A percentile compares a stretch with the other conserved stretches of the same genome.
phyloP scores from a whole-genome alignment of 2,797 vertebrate species.

The Capromys pilorides region DNA sequence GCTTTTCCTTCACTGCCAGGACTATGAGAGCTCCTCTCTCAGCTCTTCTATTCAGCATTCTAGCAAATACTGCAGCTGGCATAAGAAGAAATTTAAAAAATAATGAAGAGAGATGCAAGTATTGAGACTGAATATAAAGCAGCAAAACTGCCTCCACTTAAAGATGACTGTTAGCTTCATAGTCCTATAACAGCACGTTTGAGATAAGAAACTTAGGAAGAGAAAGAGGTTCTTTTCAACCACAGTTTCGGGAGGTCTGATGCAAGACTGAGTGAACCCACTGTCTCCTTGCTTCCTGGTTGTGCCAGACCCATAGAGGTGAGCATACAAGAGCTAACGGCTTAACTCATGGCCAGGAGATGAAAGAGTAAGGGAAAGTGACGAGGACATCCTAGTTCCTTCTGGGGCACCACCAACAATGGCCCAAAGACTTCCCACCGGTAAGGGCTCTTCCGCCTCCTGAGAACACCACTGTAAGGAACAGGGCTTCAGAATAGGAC shows the following conservation, averaged over 20 bases:
- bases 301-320: too few relatives aligned
- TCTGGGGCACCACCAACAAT: background rate
- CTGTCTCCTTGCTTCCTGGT: background rate
- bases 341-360: background rate
- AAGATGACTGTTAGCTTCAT: background rate
- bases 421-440: background rate
- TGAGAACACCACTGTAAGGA: background rate
- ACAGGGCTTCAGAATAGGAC: background rate
- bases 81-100: background rate
- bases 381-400: background rate
- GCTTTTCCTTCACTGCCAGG: background rate
- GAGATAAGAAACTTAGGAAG: background rate
- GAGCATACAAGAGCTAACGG: background rate
- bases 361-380: background rate
- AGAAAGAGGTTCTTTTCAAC: background rate
- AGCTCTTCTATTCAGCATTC: background rate
- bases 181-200: background rate
- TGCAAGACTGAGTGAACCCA: background rate
- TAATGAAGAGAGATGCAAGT: background rate
- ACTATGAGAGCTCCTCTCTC: background rate
- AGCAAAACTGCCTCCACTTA: background rate
- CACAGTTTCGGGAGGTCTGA: background rate
- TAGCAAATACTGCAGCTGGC: background rate
- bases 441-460: background rate
- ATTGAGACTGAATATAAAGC: background rate